Conservation (phyloP, 2,113 vertebrate genomes). For the Andinoacara biseriatus region DNA sequence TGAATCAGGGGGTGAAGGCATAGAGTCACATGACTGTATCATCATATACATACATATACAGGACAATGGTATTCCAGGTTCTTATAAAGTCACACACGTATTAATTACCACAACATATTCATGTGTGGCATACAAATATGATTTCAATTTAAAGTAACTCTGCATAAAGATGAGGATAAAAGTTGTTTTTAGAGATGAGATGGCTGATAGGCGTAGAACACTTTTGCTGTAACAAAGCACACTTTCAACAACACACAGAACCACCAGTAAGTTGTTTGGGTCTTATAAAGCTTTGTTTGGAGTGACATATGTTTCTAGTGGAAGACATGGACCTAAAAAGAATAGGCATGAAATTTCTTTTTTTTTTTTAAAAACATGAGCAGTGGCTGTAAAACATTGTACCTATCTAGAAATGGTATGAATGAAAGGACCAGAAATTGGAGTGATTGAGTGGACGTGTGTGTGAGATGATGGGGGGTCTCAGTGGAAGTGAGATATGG, state of each 20-base stretch:
- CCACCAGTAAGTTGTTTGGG: not conserved
- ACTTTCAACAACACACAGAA: not conserved
- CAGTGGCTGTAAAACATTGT: slow-evolving; percentile 1
- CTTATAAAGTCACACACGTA: not conserved
- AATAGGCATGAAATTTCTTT: slow-evolving; percentile 6
- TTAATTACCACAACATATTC: not conserved
- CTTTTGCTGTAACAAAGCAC: not conserved
- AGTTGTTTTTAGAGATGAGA: not conserved
- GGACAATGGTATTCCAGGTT: not conserved
- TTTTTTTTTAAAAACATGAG: slow-evolving; percentile 30
- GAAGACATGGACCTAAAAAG: slow-evolving; percentile 2
- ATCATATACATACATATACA: not conserved
- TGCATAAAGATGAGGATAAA: not conserved
- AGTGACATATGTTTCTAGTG: not conserved
- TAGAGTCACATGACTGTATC: no score
- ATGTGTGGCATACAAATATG: not conserved
- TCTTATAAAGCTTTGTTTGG: not conserved
- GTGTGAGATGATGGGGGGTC: slow-evolving; percentile 36
- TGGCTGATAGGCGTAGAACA: not conserved
- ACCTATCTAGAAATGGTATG: slow-evolving; percentile 19
- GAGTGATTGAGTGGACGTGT: slow-evolving; percentile 52
- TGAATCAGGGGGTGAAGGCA: no score
- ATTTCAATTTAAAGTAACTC: not conserved
- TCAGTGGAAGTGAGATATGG: slow-evolving; percentile 34
- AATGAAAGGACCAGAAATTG: slow-evolving; percentile 36